Evolutionary conservation across 2,797 vertebrate species (phyloP).

Genomic region (Sebastes oblongus): DNA sequence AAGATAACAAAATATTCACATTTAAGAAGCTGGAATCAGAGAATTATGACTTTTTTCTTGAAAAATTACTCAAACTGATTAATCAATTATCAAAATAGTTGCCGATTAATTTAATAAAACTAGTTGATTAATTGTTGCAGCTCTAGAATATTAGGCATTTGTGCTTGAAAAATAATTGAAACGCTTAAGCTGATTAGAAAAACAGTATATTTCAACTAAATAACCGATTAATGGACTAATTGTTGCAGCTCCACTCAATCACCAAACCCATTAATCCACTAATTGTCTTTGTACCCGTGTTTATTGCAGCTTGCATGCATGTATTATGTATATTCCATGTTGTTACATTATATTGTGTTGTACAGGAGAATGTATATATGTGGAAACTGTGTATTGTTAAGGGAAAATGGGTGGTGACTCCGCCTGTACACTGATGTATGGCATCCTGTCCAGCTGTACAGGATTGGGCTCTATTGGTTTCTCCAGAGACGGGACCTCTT

Average conservation of each 20-base stretch:
- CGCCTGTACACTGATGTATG: constrained; percentile 40
- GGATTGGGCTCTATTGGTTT: constrained; percentile 27
- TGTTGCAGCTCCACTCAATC: not conserved
- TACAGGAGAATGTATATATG: not conserved
- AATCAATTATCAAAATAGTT: too few species aligned
- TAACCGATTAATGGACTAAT: not conserved
- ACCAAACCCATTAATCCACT: not conserved
- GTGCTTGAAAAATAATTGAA: not conserved
- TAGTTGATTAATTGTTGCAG: too few species aligned
- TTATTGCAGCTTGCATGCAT: not conserved
- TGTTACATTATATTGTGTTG: not conserved
- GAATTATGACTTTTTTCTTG: too few species aligned
- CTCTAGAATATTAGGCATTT: not conserved
- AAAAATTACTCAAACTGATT: too few species aligned
- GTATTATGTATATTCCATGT: not conserved
- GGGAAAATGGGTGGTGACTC: constrained; percentile 27
- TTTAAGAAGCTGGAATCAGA: too few species aligned
- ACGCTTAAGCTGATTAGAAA: not conserved
- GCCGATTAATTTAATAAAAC: too few species aligned
- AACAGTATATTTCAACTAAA: not conserved
- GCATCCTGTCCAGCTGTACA: constrained; percentile 19
- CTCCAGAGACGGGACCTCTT: constrained; percentile 30
- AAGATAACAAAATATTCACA: too few species aligned
- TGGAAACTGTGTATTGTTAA: not conserved
- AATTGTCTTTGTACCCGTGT: not conserved